Evolutionary conservation across 1,140 invertebrate species (phyloP).

Genomic region (Wiebesia pumilae): DNA sequence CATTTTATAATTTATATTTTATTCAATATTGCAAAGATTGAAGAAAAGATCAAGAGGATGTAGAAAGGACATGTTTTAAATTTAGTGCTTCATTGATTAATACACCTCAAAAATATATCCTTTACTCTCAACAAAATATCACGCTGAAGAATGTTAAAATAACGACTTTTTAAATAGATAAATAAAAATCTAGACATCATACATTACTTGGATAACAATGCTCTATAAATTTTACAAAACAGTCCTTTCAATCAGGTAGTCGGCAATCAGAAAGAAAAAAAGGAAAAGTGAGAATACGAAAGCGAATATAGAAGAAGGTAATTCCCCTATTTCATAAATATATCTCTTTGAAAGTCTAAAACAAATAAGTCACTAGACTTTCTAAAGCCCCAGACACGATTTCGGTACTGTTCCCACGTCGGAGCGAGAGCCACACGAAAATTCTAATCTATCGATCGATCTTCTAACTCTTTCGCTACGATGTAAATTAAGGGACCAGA

Average conservation of each 20-base stretch:
- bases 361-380: conserved; percentile 50
- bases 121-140: not conserved
- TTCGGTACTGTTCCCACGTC: conserved; percentile 35
- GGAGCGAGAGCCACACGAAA: conserved; percentile 34
- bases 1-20: not conserved
- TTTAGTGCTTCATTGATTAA: conserved; percentile 30
- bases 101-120: not conserved
- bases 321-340: conserved; percentile 51
- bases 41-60: no score
- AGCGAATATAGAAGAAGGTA: not conserved
- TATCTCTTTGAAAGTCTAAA: conserved; percentile 33
- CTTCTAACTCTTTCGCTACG: conserved; percentile 37
- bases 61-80: conserved; percentile 16
- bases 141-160: conserved; percentile 18
- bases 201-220: conserved; percentile 40
- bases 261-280: conserved; percentile 8
- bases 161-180: conserved; percentile 14
- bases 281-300: not conserved
- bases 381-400: not conserved
- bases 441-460: conserved; percentile 53
- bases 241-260: conserved; percentile 48
- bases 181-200: conserved; percentile 33
- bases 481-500: conserved; percentile 51
- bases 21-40: not conserved
- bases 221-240: conserved; percentile 36